These are phyloP conservation scores for Malurus splendens DNA, from an alignment of 2,797 vertebrate species.

Conservation along the genomic window DNA sequence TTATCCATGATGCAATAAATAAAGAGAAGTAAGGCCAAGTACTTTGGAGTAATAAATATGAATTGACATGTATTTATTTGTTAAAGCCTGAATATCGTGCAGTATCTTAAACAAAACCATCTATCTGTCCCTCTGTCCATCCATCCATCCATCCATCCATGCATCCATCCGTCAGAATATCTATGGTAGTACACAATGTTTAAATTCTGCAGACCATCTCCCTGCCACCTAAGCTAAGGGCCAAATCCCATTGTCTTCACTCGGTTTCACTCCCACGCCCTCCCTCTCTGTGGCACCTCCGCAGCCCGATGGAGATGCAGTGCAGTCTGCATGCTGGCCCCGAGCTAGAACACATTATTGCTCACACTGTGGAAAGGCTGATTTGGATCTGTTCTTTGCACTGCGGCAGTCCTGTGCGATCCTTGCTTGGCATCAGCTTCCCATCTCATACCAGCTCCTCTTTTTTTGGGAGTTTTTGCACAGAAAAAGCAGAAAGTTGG, in stretches of 20 bases:
- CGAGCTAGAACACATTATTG: constrained; percentile 35
- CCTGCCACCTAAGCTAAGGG: background rate
- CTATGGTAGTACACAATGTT: background rate
- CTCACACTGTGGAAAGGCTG: constrained; percentile 47
- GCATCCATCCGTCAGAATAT: background rate
- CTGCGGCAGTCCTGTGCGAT: constrained; percentile 26
- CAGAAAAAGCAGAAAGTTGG: background rate
- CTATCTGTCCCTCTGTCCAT: background rate
- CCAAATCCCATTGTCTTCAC: background rate
- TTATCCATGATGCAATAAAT: background rate
- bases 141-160: background rate
- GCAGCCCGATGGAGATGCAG: background rate
- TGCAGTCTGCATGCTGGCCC: constrained; percentile 30
- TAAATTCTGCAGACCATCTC: background rate
- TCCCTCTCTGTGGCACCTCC: background rate
- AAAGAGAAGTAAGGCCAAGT: background rate
- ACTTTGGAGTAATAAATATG: background rate
- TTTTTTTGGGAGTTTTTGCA: background rate
- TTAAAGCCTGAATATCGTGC: background rate
- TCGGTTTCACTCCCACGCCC: background rate
- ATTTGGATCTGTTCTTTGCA: constrained; percentile 38
- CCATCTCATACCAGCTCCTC: background rate
- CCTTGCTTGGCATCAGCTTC: constrained; percentile 27
- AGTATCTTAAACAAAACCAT: background rate
- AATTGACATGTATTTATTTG: background rate